A percentile compares a stretch with the other conserved stretches of the same genome.
Evolutionary conservation across 2,888 invertebrate species (phyloP).

Genomic region (Morpho achilles): DNA sequence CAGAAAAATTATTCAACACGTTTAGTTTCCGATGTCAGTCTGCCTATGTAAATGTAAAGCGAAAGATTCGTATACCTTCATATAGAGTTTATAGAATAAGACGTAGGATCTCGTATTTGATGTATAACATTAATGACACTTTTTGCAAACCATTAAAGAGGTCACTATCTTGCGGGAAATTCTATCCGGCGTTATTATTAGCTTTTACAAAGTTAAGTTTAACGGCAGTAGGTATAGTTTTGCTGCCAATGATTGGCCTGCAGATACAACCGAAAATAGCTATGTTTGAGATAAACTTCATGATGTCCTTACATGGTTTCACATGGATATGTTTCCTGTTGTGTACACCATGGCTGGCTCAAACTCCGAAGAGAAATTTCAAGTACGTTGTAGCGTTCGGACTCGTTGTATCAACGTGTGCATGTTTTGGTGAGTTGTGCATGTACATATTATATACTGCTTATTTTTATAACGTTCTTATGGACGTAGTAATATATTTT

Average conservation of each 20-base stretch:
- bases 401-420: slow-evolving; percentile 51
- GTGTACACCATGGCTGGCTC: slow-evolving; percentile 64
- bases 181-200: slow-evolving; percentile 66
- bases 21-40: slow-evolving; percentile 67
- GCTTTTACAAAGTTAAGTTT: slow-evolving; percentile 56
- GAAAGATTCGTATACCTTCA: slow-evolving; percentile 63
- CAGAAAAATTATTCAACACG: slow-evolving; percentile 66
- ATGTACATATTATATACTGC: background rate
- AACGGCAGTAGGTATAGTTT: slow-evolving; percentile 52
- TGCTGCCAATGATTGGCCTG: slow-evolving; percentile 59
- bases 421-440: slow-evolving; percentile 56
- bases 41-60: slow-evolving; percentile 55
- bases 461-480: too few relatives aligned
- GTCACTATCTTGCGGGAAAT: slow-evolving; percentile 65
- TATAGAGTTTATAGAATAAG: slow-evolving; percentile 62
- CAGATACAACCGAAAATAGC: slow-evolving; percentile 58
- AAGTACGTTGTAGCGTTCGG: slow-evolving; percentile 60
- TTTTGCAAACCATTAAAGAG: slow-evolving; percentile 67
- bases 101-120: slow-evolving; percentile 51
- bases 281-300: slow-evolving; percentile 58
- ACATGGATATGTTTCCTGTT: slow-evolving; percentile 71
- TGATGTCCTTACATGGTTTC: slow-evolving; percentile 66
- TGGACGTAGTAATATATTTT: background rate
- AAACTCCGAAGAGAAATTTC: slow-evolving; percentile 66
- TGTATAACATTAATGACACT: slow-evolving; percentile 64